These are phyloP conservation scores for Ciconia nigra DNA, from an alignment of 2,797 vertebrate species.

Conservation along the genomic window DNA sequence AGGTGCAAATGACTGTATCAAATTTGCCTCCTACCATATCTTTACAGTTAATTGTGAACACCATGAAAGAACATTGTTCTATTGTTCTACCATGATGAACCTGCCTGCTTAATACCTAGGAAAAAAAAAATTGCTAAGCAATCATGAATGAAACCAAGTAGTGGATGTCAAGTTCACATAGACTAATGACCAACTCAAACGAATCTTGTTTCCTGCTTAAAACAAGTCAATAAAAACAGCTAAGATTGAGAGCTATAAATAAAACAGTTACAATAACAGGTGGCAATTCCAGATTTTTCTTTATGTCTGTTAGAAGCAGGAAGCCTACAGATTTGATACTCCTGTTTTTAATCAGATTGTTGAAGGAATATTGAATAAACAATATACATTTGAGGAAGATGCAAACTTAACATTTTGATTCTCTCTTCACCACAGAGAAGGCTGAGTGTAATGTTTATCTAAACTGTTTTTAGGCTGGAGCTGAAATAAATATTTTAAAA, in stretches of 20 bases:
- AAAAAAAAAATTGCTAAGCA: accelerated
- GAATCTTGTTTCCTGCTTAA: neutral
- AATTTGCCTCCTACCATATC: neutral
- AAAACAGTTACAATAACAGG: neutral
- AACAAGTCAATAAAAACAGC: neutral
- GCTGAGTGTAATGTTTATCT: neutral
- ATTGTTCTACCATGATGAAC: neutral
- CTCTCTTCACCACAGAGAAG: neutral
- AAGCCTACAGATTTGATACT: neutral
- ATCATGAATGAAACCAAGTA: neutral
- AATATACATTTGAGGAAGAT: neutral
- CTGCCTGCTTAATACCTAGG: neutral
- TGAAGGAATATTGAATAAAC: neutral
- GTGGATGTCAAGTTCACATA: neutral
- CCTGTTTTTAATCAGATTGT: neutral
- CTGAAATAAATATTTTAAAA: neutral
- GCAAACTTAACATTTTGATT: neutral
- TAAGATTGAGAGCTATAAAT: neutral
- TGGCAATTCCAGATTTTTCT: neutral
- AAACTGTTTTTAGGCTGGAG: neutral
- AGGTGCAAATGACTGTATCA: neutral
- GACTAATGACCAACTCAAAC: neutral
- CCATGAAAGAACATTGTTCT: neutral
- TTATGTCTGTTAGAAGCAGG: neutral
- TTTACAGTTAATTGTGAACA: neutral